Percentiles rank a stretch among this genome's conserved stretches.
Conservation (phyloP, 2,888 invertebrate genomes). For the Campoplex nolae region DNA sequence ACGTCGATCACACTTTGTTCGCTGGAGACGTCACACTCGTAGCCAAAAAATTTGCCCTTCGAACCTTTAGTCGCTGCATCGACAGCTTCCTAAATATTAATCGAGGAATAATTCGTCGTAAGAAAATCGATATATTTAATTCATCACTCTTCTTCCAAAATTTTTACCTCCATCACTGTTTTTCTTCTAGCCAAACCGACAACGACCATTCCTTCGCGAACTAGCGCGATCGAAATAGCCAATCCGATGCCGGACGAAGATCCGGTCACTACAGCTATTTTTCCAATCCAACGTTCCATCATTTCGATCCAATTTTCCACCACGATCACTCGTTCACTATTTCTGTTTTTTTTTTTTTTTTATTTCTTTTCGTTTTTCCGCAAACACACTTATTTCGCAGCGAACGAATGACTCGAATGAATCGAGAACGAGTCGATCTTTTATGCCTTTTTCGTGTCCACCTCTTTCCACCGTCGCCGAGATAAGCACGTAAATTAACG, state of each 20-base stretch:
- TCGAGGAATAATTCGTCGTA: background rate
- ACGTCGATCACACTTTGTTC: constrained; percentile 79
- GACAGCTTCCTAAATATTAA: constrained; percentile 57
- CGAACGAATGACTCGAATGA: background rate
- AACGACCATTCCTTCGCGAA: constrained; percentile 86
- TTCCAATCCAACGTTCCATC: constrained; percentile 87
- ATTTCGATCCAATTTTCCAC: background rate
- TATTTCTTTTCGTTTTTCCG: background rate
- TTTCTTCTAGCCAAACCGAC: constrained; percentile 86
- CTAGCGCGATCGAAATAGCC: constrained; percentile 84
- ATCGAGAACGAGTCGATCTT: constrained; percentile 12
- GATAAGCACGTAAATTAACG: background rate
- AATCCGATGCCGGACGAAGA: constrained; percentile 88
- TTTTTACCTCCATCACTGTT: constrained; percentile 83
- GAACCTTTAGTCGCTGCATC: constrained; percentile 57
- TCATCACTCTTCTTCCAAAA: background rate
- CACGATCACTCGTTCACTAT: background rate
- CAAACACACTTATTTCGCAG: background rate
- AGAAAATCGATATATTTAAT: no score
- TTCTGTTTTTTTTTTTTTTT: background rate
- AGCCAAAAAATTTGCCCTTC: constrained; percentile 78
- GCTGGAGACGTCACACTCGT: constrained; percentile 80
- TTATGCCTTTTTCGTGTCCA: background rate
- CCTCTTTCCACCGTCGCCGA: background rate
- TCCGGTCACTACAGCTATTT: constrained; percentile 88